Percentiles rank a stretch among this genome's conserved stretches.
Conservation (phyloP, 2,113 vertebrate genomes). For the Syrmaticus mikado region DNA sequence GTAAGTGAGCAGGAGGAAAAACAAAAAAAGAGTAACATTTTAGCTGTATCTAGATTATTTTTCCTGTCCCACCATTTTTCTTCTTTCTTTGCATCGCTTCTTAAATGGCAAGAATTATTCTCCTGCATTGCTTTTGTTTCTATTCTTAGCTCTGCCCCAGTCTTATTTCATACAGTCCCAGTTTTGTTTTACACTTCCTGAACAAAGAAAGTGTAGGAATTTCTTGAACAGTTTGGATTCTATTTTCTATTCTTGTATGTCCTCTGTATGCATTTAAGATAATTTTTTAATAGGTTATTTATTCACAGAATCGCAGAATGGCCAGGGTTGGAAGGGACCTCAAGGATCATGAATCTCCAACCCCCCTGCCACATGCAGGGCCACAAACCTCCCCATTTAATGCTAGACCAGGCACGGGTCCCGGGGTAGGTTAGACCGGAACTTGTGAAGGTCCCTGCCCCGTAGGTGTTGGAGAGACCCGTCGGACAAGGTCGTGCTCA, state of each 20-base stretch:
- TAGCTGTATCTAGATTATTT: neutral
- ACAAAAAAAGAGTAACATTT: neutral
- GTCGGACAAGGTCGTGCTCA: too few species aligned
- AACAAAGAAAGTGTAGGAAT: neutral
- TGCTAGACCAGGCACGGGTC: too few species aligned
- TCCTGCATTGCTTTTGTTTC: neutral
- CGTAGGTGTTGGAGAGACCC: too few species aligned
- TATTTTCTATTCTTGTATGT: neutral
- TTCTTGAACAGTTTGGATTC: neutral
- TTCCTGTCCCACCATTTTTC: rapidly evolving
- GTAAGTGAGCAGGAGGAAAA: neutral
- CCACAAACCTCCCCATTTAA: too few species aligned
- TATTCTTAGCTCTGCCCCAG: neutral
- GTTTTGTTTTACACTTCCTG: neutral
- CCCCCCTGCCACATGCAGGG: too few species aligned
- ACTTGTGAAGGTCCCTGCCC: too few species aligned
- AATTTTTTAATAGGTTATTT: neutral
- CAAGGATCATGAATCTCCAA: too few species aligned
- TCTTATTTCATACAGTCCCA: neutral
- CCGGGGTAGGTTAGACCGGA: too few species aligned
- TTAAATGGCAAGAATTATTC: neutral
- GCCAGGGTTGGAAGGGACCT: too few species aligned
- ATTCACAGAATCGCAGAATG: neutral
- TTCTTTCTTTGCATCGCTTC: neutral
- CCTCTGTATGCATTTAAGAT: neutral